These are phyloP conservation scores for Digitonthophagus gazella DNA, from an alignment of 2,888 invertebrate species.

Conservation along the genomic window DNA sequence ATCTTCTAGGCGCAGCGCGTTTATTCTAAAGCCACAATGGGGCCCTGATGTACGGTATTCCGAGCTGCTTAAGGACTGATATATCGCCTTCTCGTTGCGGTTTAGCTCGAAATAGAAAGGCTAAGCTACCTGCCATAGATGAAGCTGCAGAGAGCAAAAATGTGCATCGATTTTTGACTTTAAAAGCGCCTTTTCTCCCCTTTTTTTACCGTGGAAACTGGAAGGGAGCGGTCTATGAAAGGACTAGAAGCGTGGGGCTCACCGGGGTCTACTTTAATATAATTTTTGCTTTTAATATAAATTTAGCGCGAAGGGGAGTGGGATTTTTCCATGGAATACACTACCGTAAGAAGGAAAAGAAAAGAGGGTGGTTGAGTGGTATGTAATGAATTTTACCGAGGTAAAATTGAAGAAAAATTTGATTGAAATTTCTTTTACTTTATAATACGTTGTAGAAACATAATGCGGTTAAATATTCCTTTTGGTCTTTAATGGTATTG, in stretches of 20 bases:
- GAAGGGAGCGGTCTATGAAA: background rate
- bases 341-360: background rate
- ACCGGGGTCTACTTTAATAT: constrained; percentile 9
- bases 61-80: background rate
- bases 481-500: background rate
- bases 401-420: background rate
- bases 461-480: too few relatives aligned
- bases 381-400: background rate
- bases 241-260: background rate
- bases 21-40: background rate
- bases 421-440: too few relatives aligned
- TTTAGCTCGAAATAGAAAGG: background rate
- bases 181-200: background rate
- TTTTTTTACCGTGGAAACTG: background rate
- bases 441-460: too few relatives aligned
- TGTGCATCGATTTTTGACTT: background rate
- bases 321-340: background rate
- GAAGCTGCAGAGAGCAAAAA: background rate
- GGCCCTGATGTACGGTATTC: background rate
- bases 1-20: background rate
- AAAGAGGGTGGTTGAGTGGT: background rate
- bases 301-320: constrained; percentile 6
- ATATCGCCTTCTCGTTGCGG: background rate
- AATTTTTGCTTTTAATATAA: constrained; percentile 20
- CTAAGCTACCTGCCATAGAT: background rate